Conservation (phyloP, 2,113 vertebrate species). For the Corythaeola cristata region DNA sequence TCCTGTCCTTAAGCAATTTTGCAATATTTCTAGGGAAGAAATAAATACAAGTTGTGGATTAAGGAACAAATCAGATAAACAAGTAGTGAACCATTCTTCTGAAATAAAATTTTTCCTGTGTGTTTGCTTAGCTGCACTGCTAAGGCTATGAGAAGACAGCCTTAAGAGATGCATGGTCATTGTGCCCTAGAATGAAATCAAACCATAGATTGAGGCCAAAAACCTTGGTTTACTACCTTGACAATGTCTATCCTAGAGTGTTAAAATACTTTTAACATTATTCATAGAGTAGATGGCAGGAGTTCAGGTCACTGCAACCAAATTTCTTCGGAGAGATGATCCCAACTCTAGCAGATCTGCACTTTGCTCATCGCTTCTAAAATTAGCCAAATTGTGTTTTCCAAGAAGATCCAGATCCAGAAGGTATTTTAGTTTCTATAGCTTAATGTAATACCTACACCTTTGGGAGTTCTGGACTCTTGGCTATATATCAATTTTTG, state of each 20-base stretch:
- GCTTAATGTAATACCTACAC: neutral
- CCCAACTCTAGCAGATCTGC: neutral
- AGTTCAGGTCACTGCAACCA: neutral
- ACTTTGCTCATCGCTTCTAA: neutral
- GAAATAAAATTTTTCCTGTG: neutral
- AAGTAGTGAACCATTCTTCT: neutral
- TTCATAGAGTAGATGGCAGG: neutral
- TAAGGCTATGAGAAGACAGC: neutral
- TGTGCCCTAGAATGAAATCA: neutral
- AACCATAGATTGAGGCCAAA: neutral
- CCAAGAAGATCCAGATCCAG: neutral
- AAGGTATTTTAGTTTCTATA: neutral
- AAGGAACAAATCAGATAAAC: neutral
- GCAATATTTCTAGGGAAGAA: slow-evolving; percentile 32
- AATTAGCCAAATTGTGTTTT: neutral
- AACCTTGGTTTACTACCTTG: neutral
- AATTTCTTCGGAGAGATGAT: neutral
- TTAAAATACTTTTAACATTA: neutral
- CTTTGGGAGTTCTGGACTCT: neutral
- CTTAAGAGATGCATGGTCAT: neutral
- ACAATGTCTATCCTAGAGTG: neutral
- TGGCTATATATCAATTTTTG: fast-evolving
- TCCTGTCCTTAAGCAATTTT: slow-evolving; percentile 37
- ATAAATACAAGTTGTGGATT: slow-evolving; percentile 23
- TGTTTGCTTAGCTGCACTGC: neutral